Evolutionary conservation across 2,797 vertebrate species (phyloP).

Genomic region (Pipistrellus pygmaeus): DNA sequence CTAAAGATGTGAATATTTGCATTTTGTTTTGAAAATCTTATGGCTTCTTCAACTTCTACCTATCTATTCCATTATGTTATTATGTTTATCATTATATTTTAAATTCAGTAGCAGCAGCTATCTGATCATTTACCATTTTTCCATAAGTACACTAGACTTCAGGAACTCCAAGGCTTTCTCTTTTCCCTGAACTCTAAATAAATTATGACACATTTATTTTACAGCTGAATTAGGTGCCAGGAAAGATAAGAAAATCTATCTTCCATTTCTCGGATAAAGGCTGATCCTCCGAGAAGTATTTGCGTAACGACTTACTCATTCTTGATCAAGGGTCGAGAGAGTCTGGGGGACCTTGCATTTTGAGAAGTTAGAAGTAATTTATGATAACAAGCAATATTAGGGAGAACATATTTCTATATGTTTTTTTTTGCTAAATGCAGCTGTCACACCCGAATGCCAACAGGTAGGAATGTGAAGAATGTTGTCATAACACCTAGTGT

Average conservation of each 20-base stretch:
- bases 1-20: background rate
- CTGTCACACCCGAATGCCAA: constrained; percentile 60
- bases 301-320: constrained; percentile 75
- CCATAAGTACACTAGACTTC: constrained; percentile 59
- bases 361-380: constrained; percentile 71
- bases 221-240: constrained; percentile 79
- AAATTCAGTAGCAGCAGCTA: constrained; percentile 35
- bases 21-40: background rate
- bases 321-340: constrained; percentile 76
- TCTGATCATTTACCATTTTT: constrained; percentile 66
- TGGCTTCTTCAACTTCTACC: background rate
- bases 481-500: background rate
- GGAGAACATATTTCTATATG: constrained; percentile 60
- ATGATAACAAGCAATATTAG: constrained; percentile 61
- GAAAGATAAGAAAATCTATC: constrained; percentile 79
- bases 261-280: constrained; percentile 80
- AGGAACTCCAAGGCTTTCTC: constrained; percentile 70
- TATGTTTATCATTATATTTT: background rate
- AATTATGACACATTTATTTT: constrained; percentile 83
- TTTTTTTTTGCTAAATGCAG: constrained; percentile 67
- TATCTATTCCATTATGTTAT: background rate
- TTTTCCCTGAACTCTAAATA: constrained; percentile 81
- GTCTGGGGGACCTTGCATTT: constrained; percentile 68
- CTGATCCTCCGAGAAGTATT: constrained; percentile 66
- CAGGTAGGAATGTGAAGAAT: constrained; percentile 48